These are phyloP conservation scores for Cataglyphis livida DNA, from an alignment of 2,888 invertebrate genomes.

Conservation along the genomic window DNA sequence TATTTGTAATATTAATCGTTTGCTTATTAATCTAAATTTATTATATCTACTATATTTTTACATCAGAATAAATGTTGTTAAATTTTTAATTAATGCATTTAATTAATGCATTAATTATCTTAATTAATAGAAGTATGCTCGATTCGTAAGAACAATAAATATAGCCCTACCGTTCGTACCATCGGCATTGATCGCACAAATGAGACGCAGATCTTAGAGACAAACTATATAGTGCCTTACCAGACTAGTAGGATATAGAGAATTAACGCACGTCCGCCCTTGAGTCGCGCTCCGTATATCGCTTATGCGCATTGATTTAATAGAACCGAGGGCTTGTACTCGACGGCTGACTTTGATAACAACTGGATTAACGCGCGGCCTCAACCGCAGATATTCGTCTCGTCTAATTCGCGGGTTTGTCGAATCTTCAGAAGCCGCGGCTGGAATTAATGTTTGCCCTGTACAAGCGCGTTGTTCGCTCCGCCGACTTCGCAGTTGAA, in stretches of 20 bases:
- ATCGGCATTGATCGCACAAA: not conserved
- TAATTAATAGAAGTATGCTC: not conserved
- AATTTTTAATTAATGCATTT: not conserved
- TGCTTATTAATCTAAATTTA: too few species aligned
- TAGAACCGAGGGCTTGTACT: constrained; percentile 9
- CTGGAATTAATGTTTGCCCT: constrained; percentile 44
- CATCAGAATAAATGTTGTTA: not conserved
- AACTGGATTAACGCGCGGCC: constrained; percentile 45
- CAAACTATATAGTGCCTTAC: not conserved
- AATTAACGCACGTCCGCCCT: constrained; percentile 30
- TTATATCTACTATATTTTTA: not conserved
- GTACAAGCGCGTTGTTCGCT: constrained; percentile 16
- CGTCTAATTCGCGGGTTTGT: constrained; percentile 45
- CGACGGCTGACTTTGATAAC: constrained; percentile 37
- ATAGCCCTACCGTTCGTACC: not conserved
- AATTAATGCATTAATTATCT: not conserved
- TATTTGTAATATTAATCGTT: not conserved
- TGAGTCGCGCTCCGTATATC: constrained; percentile 6
- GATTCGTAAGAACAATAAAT: not conserved
- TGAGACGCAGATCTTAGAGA: not conserved
- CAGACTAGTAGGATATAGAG: constrained; percentile 18
- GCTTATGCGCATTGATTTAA: constrained; percentile 28
- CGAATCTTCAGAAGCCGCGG: constrained; percentile 44
- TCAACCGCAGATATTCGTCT: constrained; percentile 31
- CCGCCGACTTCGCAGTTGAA: not conserved